These are phyloP conservation scores for Helostoma temminkii DNA, from an alignment of 2,797 vertebrate species.

Conservation along the genomic window DNA sequence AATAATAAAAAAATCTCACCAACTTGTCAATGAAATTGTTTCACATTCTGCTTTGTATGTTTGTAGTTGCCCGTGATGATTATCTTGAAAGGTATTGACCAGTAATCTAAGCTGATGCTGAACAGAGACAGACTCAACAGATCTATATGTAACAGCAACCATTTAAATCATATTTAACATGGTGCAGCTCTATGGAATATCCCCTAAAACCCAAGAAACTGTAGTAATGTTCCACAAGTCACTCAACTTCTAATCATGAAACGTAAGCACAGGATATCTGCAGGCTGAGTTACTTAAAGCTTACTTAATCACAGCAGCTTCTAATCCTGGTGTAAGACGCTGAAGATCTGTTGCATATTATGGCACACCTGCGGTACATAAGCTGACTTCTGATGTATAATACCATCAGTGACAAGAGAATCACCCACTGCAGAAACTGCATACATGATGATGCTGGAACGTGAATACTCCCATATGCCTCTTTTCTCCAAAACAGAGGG, in stretches of 20 bases:
- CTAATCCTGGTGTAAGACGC: conserved; percentile 75
- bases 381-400: conserved; percentile 70
- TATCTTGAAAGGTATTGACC: conserved; percentile 34
- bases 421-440: conserved; percentile 53
- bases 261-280: conserved; percentile 54
- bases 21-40: not conserved
- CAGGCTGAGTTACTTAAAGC: conserved; percentile 55
- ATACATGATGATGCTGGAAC: conserved; percentile 45
- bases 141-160: conserved; percentile 20
- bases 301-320: conserved; percentile 72
- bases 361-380: conserved; percentile 70
- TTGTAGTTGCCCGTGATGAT: conserved; percentile 29
- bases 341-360: conserved; percentile 66
- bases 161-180: conserved; percentile 48
- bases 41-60: not conserved
- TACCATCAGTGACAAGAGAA: conserved; percentile 61
- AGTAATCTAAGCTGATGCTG: conserved; percentile 34
- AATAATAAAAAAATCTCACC: too few species aligned
- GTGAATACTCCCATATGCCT: conserved; percentile 57
- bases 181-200: conserved; percentile 14
- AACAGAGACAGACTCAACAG: conserved; percentile 37
- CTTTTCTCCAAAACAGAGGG: conserved; percentile 48
- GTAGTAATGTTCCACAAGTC: conserved; percentile 27
- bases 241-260: conserved; percentile 59
- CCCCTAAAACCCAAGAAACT: conserved; percentile 18